These are phyloP conservation scores for Copsychus sechellarum DNA, from an alignment of 2,113 vertebrate genomes.

Conservation along the genomic window DNA sequence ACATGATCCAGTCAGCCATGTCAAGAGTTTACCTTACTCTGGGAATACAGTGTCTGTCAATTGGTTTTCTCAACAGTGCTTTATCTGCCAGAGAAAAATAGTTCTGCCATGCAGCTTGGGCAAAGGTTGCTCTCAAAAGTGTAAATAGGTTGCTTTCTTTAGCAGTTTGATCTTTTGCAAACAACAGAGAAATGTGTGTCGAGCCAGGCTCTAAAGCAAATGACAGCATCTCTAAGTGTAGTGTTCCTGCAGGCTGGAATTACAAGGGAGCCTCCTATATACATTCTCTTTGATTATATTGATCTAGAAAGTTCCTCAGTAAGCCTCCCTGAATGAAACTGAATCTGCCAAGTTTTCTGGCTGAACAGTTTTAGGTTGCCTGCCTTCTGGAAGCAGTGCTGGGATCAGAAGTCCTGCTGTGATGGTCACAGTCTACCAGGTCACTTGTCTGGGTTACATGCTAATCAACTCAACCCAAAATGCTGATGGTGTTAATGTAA, in stretches of 20 bases:
- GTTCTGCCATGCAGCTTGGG: neutral
- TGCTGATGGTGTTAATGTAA: neutral
- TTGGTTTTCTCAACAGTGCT: neutral
- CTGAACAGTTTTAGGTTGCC: neutral
- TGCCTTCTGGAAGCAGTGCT: neutral
- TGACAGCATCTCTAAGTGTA: neutral
- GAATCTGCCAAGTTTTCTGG: neutral
- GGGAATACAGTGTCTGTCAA: neutral
- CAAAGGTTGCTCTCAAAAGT: neutral
- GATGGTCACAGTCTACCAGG: neutral
- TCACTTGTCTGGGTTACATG: neutral
- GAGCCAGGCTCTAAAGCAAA: neutral
- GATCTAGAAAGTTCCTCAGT: slow-evolving; percentile 17
- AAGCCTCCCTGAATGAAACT: neutral
- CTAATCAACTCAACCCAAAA: neutral
- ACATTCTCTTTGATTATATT: neutral
- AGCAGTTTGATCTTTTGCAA: slow-evolving; percentile 2
- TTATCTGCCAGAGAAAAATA: neutral
- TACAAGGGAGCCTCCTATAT: neutral
- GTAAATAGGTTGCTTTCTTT: neutral
- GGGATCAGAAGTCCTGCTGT: neutral
- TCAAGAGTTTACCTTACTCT: neutral
- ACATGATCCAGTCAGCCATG: neutral
- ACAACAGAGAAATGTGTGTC: neutral
- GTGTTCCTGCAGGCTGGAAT: neutral